phyloP scores from a whole-genome alignment of 2,113 vertebrate genomes.

The Galbula dea region DNA sequence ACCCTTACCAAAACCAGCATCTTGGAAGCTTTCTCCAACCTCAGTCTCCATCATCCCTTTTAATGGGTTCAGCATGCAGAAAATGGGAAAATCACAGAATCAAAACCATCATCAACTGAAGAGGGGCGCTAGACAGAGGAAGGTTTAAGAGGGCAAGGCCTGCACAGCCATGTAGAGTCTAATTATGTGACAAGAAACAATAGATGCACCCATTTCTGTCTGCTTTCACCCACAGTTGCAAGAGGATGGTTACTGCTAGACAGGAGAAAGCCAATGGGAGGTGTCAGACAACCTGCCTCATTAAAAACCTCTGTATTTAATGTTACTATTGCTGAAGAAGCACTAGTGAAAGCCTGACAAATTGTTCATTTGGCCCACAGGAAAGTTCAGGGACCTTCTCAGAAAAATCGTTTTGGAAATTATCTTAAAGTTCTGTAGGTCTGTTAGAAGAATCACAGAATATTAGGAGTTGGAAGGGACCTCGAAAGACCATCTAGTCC shows the following conservation, averaged over 20 bases:
- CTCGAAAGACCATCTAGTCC: too few species aligned
- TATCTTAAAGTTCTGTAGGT: not conserved
- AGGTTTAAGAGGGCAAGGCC: not conserved
- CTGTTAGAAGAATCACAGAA: not conserved
- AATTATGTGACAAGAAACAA: not conserved
- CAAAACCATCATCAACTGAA: not conserved
- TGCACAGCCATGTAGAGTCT: not conserved
- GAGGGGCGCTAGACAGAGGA: not conserved
- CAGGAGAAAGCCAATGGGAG: not conserved
- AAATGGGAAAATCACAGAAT: not conserved
- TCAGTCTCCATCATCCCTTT: not conserved
- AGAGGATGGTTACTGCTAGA: not conserved
- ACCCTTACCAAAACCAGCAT: not conserved
- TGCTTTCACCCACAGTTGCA: not conserved
- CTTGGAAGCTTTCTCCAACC: not conserved
- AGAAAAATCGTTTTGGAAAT: not conserved
- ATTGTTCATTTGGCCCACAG: too few species aligned
- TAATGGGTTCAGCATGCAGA: not conserved
- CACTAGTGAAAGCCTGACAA: not conserved
- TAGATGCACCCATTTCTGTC: fast-evolving
- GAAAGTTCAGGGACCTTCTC: not conserved
- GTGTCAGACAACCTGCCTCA: too few species aligned
- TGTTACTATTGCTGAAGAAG: not conserved
- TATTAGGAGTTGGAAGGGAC: too few species aligned
- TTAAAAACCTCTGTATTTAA: not conserved